Evolutionary conservation across 2,113 vertebrate genomes (phyloP), one percentile per base, ranked within the genome.

Genomic region (Xenopus tropicalis): DNA sequence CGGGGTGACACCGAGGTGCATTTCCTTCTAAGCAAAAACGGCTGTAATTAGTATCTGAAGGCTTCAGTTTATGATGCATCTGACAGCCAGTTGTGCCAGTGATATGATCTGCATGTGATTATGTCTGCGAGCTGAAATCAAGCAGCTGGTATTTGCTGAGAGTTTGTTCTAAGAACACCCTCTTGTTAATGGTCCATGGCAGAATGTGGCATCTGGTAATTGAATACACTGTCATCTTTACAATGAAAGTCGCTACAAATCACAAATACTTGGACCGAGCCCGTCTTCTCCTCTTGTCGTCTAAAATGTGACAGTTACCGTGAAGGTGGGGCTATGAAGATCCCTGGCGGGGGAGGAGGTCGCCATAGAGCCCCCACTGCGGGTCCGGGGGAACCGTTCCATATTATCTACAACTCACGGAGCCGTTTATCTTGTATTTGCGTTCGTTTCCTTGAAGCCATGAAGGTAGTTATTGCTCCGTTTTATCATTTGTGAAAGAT

Each of bases 131-230:
- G 63, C 79, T 82, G 74, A 81, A 86, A 85, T 79, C 85, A 85
- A 84, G 73, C 85, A 86, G 83, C 83, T 88, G 85, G 74, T 82
- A 83, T 89, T 89, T 88, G 78, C 85, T 85, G 82, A 84, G 79
- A 67, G 81, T 83, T 66, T 29, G 37, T 82, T 84, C 77, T 0
- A 77, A 86, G 78, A 83, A 84, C 79, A 86, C 72, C 70, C 79
- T 83, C 79, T 78, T 72, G 65, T 79, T 89, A 83, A 88, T 86
- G 83, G 85, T 82, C 82, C 79, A 78, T 79, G 83, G 83, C 84
- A 79, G 79, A 79, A 84, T 84, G 73, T 82, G 78, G 72, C 84
- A 86, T 88, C 85, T 88, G 80, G 77, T 83, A 84, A 87, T 84
- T 69, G 61, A 83, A 81, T 80, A 43, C 3, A 44, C 78, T 86